phyloP scores from a whole-genome alignment of 2,113 vertebrate species.

The Syngnathoides biaculeatus region DNA sequence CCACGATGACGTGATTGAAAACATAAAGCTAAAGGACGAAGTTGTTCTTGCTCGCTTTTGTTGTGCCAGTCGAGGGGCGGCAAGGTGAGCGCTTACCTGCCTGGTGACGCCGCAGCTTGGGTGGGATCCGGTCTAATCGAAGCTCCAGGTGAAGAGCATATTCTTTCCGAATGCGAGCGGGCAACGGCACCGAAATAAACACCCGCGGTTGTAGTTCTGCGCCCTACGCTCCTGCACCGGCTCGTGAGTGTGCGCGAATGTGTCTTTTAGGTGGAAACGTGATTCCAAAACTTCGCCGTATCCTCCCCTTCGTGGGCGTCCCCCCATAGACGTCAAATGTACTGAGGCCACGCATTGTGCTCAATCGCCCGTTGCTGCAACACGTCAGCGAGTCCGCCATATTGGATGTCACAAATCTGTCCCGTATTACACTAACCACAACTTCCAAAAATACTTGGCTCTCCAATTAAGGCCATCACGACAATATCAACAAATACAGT shows the following conservation, averaged over 20 bases:
- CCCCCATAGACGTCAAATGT: neutral
- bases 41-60: neutral
- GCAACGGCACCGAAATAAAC: neutral
- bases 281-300: neutral
- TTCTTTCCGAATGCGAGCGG: neutral
- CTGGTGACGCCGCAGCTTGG: neutral
- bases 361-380: neutral
- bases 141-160: neutral
- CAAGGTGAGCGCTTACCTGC: conserved; percentile 2
- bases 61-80: neutral
- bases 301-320: neutral
- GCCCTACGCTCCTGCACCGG: neutral
- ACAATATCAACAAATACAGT: too few species aligned
- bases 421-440: too few species aligned
- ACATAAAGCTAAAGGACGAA: neutral
- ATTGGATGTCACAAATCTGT: neutral
- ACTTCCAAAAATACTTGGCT: too few species aligned
- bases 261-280: neutral
- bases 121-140: neutral
- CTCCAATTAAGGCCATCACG: too few species aligned
- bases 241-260: neutral
- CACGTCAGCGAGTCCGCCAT: neutral
- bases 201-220: neutral
- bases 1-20: neutral
- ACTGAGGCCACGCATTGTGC: neutral